phyloP scores from a whole-genome alignment of 2,113 vertebrate species.

The Hyaena hyaena region DNA sequence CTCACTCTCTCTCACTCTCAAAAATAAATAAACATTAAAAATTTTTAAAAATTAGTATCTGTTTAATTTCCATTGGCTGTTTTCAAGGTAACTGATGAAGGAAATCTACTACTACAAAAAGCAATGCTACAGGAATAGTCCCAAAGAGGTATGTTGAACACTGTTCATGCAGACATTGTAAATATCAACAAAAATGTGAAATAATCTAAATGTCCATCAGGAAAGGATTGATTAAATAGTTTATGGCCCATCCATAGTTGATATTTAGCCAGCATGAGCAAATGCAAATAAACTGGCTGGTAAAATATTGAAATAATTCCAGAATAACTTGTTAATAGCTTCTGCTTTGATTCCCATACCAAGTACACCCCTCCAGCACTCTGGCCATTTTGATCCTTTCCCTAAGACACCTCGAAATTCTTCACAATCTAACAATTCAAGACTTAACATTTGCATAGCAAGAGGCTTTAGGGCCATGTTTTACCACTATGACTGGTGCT shows the following conservation, averaged over 20 bases:
- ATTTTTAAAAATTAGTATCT: background rate
- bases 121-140: background rate
- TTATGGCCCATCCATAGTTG: background rate
- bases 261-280: background rate
- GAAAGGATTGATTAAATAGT: background rate
- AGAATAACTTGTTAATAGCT: background rate
- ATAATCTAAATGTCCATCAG: background rate
- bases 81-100: conserved; percentile 5
- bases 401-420: background rate
- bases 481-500: background rate
- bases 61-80: background rate
- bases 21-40: too few relatives aligned
- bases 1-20: too few relatives aligned
- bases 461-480: background rate
- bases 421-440: background rate
- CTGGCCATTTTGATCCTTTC: background rate
- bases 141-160: background rate
- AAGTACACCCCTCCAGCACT: background rate
- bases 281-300: background rate
- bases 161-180: background rate
- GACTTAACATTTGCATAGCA: background rate
- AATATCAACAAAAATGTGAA: background rate
- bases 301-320: background rate
- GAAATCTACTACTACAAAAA: background rate
- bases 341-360: background rate